Conservation (phyloP, 2,888 invertebrate species). For the Girardia tigrina region DNA sequence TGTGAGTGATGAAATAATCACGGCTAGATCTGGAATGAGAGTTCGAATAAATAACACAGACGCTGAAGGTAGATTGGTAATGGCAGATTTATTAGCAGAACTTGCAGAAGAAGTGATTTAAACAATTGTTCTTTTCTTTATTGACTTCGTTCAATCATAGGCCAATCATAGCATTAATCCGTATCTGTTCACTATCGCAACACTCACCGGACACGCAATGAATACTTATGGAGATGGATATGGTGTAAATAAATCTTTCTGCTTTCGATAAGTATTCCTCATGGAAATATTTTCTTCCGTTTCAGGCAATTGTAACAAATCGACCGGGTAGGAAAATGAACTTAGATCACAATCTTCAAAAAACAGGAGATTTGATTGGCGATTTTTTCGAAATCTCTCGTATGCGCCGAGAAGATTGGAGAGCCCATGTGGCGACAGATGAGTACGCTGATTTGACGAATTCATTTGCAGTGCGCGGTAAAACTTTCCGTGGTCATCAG, state of each 20-base stretch:
- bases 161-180: background rate
- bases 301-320: background rate
- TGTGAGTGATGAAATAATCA: background rate
- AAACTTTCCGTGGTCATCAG: background rate
- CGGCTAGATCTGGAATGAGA: background rate
- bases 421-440: background rate
- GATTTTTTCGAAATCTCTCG: background rate
- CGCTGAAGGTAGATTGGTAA: slow-evolving; percentile 8
- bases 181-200: background rate
- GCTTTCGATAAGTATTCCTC: background rate
- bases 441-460: background rate
- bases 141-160: background rate
- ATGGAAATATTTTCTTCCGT: background rate
- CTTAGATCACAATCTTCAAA: background rate
- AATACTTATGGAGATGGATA: slow-evolving; percentile 12
- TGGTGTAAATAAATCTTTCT: background rate
- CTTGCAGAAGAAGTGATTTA: background rate
- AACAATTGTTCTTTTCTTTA: background rate
- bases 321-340: background rate
- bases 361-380: background rate
- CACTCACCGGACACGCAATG: slow-evolving; percentile 15
- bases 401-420: background rate
- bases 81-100: background rate
- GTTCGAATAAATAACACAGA: slow-evolving; percentile 15
- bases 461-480: background rate